Percentiles rank a stretch among this genome's conserved stretches.
Evolutionary conservation across 2,888 invertebrate species (phyloP).

Genomic region (Eremobia ochroleuca): DNA sequence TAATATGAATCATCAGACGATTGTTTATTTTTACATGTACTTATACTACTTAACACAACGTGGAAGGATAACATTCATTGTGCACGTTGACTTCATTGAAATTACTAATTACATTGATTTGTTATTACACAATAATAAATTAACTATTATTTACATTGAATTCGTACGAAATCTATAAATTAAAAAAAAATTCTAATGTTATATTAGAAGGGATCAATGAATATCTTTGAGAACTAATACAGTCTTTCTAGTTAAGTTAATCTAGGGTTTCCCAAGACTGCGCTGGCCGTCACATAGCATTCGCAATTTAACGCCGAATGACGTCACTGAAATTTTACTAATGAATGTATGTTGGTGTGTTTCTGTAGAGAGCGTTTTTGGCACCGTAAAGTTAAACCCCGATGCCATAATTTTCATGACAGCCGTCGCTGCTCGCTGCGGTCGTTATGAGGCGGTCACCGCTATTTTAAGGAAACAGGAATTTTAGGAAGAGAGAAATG

Average conservation of each 20-base stretch:
- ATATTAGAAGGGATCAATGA: conserved; percentile 18
- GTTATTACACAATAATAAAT: conserved; percentile 72
- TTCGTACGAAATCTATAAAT: conserved; percentile 31
- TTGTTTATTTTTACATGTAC: conserved; percentile 43
- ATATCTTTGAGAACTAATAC: conserved; percentile 35
- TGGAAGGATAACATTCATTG: conserved; percentile 68
- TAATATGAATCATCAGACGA: conserved; percentile 18
- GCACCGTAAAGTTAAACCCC: background rate
- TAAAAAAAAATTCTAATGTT: too few species aligned
- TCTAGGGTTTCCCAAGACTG: background rate
- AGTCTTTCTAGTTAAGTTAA: conserved; percentile 41
- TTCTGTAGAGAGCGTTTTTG: background rate
- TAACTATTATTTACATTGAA: conserved; percentile 74
- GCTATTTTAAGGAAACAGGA: background rate
- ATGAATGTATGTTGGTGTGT: background rate
- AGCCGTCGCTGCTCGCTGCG: background rate
- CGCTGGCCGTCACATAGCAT: background rate
- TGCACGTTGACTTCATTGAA: conserved; percentile 55
- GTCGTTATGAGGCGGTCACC: background rate
- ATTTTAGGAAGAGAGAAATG: conserved; percentile 40
- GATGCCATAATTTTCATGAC: background rate
- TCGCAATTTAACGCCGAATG: background rate
- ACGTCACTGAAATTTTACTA: background rate
- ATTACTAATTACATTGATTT: conserved; percentile 49
- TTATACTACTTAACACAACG: conserved; percentile 40